phyloP scores from a whole-genome alignment of 64 coral and sea anemone species.

The Actinia tenebrosa region DNA sequence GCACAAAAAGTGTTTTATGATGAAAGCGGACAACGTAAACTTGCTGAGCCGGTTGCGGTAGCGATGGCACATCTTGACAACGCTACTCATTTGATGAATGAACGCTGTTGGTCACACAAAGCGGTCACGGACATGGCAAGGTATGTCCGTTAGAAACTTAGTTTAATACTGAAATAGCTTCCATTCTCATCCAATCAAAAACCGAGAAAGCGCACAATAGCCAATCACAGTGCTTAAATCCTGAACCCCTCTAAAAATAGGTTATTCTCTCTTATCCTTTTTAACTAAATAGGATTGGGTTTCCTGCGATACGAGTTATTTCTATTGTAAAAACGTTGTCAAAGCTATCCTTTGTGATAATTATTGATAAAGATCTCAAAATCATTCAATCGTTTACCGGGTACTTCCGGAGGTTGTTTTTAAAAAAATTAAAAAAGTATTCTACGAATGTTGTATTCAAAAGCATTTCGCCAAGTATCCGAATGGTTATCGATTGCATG shows the following conservation, averaged over 20 bases:
- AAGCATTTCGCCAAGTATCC: background rate
- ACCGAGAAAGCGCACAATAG: background rate
- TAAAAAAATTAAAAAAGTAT: background rate
- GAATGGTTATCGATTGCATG: background rate
- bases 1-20: too few species aligned
- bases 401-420: background rate
- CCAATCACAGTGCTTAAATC: background rate
- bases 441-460: background rate
- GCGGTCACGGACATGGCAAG: too few species aligned
- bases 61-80: too few species aligned
- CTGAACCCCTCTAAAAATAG: background rate
- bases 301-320: background rate
- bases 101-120: too few species aligned
- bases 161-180: background rate
- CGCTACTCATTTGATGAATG: too few species aligned
- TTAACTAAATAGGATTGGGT: too few species aligned
- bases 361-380: background rate
- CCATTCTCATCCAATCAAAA: background rate
- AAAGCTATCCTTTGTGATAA: background rate
- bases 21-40: background rate
- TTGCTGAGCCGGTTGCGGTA: too few species aligned
- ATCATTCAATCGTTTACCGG: constrained; percentile 4
- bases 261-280: too few species aligned
- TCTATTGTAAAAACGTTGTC: background rate
- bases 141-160: background rate